Conservation (phyloP, 1,140 invertebrate species). For the Heterodera schachtii region DNA sequence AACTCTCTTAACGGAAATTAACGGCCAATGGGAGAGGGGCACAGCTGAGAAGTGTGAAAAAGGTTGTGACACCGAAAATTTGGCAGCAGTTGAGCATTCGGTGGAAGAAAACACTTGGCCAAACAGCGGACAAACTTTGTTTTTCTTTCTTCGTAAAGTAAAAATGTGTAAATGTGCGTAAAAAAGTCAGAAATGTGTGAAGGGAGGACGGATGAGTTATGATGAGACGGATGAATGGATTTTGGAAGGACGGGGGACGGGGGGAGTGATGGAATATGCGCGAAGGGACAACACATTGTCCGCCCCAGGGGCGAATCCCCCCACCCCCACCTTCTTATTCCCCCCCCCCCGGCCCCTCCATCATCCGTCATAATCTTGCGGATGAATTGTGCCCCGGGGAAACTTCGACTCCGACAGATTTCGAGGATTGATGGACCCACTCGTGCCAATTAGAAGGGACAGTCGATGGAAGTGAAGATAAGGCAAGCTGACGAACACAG, state of each 20-base stretch:
- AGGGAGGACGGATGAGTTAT: background rate
- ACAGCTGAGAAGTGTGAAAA: background rate
- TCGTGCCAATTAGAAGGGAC: background rate
- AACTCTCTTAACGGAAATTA: background rate
- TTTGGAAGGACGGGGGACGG: background rate
- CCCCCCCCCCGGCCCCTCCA: background rate
- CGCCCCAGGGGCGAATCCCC: background rate
- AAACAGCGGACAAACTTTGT: background rate
- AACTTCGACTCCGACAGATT: background rate
- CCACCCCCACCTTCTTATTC: background rate
- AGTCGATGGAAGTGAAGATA: slow-evolving; percentile 9
- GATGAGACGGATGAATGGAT: background rate
- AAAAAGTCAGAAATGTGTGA: background rate
- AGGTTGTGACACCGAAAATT: background rate
- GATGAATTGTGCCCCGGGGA: background rate
- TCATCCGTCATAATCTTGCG: background rate
- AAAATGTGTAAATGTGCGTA: background rate
- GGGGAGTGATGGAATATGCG: background rate
- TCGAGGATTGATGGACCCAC: background rate
- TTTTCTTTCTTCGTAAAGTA: background rate
- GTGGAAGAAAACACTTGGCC: background rate
- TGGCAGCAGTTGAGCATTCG: background rate
- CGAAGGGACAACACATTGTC: background rate
- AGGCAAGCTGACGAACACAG: slow-evolving; percentile 2
- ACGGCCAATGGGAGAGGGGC: background rate